Base-by-base conservation (phyloP, 1,140 invertebrate species). In the Hesperophylax magnus region DNA sequence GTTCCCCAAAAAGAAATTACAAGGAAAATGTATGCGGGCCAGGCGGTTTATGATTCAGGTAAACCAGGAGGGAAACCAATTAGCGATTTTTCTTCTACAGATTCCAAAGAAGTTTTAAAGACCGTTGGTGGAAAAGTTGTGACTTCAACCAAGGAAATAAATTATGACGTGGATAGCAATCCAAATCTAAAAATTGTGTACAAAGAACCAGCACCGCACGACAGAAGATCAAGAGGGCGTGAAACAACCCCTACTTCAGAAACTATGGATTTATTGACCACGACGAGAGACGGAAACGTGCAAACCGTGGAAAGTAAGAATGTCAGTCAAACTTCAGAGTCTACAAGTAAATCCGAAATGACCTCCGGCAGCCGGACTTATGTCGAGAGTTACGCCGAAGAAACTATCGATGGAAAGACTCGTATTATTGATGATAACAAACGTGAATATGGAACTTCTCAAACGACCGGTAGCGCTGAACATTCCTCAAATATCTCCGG, bases 21-120 rank as follows among this genome's bases (percentile, higher is more conserved):
- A 47, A 87, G 89, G 84, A 86, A 91, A 84, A 88, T 88, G 76
- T 90, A 88, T 80, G 90, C 91, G 27, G 89, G 88, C 85, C 87
- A 89, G 82, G 88, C 89, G 11, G 90, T 88, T 63, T 92, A 91
- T 85, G 91, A 92, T 81, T 90, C 89, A 39, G 89, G 88, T 5
- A 89, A 90, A 85, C 89, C 89, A 63, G 90, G 90, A 77, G 87
- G 87, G 15, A 82, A 83, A 71, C 77, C 84, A 14, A 79, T 84
- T 20, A 67, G 69, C 11, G 83, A 81, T 20, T 77, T 76, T 56
- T 58, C 74, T 3, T 78, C 80, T n/a, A 85, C 84, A 8, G 86
- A 85, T 83, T 80, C 82, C 0, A 74, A 65, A n/a, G 58, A 81
- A 75, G 67, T 27, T 20, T 67, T 77, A 14, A 81, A 79, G 52